Conservation (phyloP, 2,797 vertebrate species). For the Fundulus diaphanus region DNA sequence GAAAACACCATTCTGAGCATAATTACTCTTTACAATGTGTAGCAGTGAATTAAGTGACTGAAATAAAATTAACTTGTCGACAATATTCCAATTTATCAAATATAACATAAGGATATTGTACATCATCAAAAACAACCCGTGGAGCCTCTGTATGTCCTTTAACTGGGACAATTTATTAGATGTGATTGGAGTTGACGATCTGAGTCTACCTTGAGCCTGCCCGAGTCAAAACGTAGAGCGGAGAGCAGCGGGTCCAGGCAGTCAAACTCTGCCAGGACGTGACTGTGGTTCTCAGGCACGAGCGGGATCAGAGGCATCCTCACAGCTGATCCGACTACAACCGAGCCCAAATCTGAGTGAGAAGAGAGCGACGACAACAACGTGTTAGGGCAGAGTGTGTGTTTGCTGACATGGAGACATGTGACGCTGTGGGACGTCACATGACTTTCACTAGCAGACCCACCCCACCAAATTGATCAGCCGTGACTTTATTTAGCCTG, state of each 20-base stretch:
- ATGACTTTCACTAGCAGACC: slow-evolving; percentile 48
- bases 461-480: slow-evolving; percentile 55
- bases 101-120: not conserved
- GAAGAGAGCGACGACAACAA: not conserved
- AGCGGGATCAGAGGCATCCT: slow-evolving; percentile 82
- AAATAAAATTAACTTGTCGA: not conserved
- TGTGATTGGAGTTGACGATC: not conserved
- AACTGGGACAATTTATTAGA: not conserved
- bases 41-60: not conserved
- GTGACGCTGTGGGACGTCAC: slow-evolving; percentile 45
- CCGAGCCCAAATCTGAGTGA: slow-evolving; percentile 26
- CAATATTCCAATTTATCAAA: not conserved
- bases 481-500: slow-evolving; percentile 60
- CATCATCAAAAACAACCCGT: not conserved
- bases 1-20: not conserved
- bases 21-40: not conserved
- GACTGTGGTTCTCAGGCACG: slow-evolving; percentile 86
- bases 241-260: slow-evolving; percentile 91
- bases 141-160: not conserved
- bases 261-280: slow-evolving; percentile 93
- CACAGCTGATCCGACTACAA: slow-evolving; percentile 29
- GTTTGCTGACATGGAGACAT: slow-evolving; percentile 1
- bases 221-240: slow-evolving; percentile 92
- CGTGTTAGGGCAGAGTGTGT: not conserved
- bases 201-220: slow-evolving; percentile 88